Evolutionary conservation across 2,888 invertebrate genomes (phyloP).

Genomic region (Luperina nickerlii): DNA sequence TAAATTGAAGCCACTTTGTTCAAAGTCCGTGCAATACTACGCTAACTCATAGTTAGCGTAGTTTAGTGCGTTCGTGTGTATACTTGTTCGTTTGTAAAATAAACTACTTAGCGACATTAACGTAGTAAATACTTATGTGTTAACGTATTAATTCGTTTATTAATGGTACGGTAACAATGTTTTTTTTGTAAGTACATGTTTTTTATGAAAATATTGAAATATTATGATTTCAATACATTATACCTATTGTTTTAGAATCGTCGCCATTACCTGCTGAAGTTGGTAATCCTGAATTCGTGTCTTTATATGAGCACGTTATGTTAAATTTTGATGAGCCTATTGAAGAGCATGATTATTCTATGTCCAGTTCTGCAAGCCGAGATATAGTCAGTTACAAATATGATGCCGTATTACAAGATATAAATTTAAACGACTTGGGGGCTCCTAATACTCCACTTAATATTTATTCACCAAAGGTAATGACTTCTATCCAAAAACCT

Average conservation of each 20-base stretch:
- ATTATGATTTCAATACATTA: constrained; percentile 19
- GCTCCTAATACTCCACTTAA: no score
- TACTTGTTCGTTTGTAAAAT: constrained; percentile 19
- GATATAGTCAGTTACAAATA: no score
- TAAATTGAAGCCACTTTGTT: background rate
- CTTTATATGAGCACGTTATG: no score
- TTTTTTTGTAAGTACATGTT: background rate
- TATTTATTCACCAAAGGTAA: no score
- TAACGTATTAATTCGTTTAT: constrained; percentile 6
- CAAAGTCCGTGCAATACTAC: constrained; percentile 26
- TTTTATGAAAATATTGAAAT: constrained; percentile 5
- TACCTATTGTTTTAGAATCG: constrained; percentile 32
- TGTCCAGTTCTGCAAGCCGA: no score
- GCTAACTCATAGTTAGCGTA: constrained; percentile 26
- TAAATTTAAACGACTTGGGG: no score
- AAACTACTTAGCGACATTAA: constrained; percentile 24
- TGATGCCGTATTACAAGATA: no score
- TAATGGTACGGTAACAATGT: background rate
- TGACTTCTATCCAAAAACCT: no score
- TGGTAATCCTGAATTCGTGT: constrained; percentile 20
- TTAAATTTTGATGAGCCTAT: no score
- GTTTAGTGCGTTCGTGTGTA: constrained; percentile 27
- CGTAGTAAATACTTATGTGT: constrained; percentile 23
- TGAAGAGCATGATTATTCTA: no score
- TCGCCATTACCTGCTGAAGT: constrained; percentile 32